Conservation (phyloP, 2,888 invertebrate species). For the Sphaeridia pumilis region DNA sequence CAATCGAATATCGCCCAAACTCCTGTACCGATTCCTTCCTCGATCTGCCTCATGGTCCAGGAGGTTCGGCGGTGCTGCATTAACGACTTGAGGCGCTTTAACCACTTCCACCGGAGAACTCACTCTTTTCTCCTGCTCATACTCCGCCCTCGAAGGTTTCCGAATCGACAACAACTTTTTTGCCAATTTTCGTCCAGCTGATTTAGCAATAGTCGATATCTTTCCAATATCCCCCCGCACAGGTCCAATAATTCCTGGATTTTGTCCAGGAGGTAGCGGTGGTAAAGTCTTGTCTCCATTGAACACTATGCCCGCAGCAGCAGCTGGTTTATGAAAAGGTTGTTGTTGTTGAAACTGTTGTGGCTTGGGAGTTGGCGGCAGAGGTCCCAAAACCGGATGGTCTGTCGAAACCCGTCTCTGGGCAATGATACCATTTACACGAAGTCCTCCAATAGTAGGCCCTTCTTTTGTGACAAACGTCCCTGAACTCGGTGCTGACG, state of each 20-base stretch:
- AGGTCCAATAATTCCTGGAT: not conserved
- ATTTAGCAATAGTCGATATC: slow-evolving; percentile 34
- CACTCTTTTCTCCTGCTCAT: not conserved
- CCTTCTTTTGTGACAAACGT: slow-evolving; percentile 16
- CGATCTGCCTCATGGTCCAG: too few species aligned
- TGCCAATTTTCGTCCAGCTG: slow-evolving; percentile 31
- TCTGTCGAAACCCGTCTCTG: too few species aligned
- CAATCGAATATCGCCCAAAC: not conserved
- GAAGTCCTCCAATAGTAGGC: too few species aligned
- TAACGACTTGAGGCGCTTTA: not conserved
- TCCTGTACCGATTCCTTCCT: not conserved
- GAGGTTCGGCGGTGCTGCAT: too few species aligned
- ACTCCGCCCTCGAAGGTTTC: slow-evolving; percentile 17
- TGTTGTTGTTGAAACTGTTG: too few species aligned
- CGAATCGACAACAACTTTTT: slow-evolving; percentile 33
- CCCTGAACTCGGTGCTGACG: not conserved
- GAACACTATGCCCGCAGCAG: not conserved
- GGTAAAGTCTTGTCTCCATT: slow-evolving; percentile 14
- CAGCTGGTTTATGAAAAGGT: too few species aligned
- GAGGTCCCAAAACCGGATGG: too few species aligned
- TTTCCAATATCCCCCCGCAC: slow-evolving; percentile 20
- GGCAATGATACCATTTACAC: too few species aligned
- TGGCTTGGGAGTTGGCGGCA: not conserved
- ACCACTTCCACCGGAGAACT: not conserved
- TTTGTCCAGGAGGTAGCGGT: slow-evolving; percentile 19